Percentiles rank a stretch among this genome's conserved stretches.
Conservation (phyloP, 2,113 vertebrate genomes). For the Bubo bubo region DNA sequence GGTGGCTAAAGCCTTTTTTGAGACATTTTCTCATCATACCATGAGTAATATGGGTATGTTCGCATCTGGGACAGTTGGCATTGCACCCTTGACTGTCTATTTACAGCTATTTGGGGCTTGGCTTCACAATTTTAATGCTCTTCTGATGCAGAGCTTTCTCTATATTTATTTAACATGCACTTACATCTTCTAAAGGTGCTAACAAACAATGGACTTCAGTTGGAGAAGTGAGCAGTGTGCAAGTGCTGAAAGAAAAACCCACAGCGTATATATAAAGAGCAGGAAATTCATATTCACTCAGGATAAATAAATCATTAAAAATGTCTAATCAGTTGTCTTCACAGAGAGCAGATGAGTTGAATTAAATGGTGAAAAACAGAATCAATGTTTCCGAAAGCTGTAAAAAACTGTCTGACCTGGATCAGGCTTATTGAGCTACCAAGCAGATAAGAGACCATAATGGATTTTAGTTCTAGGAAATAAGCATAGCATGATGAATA, state of each 20-base stretch:
- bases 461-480: slow-evolving; percentile 16
- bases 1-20: background rate
- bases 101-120: background rate
- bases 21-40: background rate
- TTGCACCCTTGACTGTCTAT: background rate
- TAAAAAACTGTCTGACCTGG: background rate
- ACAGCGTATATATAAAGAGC: background rate
- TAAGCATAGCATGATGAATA: background rate
- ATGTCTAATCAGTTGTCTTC: background rate
- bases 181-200: background rate
- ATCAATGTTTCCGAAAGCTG: slow-evolving; percentile 12
- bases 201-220: background rate
- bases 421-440: background rate
- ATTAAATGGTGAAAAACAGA: background rate
- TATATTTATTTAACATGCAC: background rate
- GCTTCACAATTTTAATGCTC: background rate
- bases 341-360: background rate
- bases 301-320: background rate
- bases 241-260: background rate
- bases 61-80: background rate
- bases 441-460: background rate
- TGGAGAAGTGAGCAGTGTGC: background rate
- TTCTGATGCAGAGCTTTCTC: background rate
- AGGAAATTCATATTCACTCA: background rate
- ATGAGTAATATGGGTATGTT: background rate